phyloP scores from a whole-genome alignment of 2,888 invertebrate genomes.

The Dicroscelio sp. region DNA sequence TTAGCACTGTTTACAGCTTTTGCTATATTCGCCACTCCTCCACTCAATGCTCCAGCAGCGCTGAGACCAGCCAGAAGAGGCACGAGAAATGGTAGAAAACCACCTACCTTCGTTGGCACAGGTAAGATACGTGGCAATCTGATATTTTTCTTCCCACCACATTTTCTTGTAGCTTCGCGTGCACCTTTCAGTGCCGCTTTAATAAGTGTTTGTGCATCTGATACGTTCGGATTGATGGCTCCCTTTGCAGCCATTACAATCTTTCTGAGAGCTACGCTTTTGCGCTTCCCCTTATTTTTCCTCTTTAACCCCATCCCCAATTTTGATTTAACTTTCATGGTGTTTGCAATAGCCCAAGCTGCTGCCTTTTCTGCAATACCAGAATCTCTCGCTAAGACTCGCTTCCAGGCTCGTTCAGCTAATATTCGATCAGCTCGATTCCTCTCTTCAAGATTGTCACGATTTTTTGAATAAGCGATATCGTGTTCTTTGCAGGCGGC shows the following conservation, averaged over 20 bases:
- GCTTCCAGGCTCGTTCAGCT: background rate
- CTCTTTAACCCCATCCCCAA: constrained; percentile 26
- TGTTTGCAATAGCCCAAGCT: constrained; percentile 17
- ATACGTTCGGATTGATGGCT: background rate
- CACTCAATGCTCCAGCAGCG: background rate
- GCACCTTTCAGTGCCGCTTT: background rate
- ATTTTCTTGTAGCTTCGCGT: background rate
- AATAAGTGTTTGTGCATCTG: background rate
- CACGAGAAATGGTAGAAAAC: background rate
- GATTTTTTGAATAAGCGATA: constrained; percentile 80
- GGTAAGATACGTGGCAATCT: background rate
- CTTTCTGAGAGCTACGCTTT: background rate
- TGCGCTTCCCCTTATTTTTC: background rate
- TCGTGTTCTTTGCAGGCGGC: too few relatives aligned
- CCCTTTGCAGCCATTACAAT: background rate
- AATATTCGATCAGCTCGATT: constrained; percentile 1
- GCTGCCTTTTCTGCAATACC: constrained; percentile 9
- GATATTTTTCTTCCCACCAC: background rate
- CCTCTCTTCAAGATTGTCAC: constrained; percentile 42
- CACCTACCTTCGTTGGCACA: background rate
- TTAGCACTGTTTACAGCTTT: too few relatives aligned
- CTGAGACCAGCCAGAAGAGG: background rate
- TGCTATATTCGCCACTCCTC: background rate
- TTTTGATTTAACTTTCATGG: constrained; percentile 27
- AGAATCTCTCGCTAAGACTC: constrained; percentile 2